phyloP scores from a whole-genome alignment of 1,140 invertebrate species.

The Pachyrhynchus sulphureomaculatus region DNA sequence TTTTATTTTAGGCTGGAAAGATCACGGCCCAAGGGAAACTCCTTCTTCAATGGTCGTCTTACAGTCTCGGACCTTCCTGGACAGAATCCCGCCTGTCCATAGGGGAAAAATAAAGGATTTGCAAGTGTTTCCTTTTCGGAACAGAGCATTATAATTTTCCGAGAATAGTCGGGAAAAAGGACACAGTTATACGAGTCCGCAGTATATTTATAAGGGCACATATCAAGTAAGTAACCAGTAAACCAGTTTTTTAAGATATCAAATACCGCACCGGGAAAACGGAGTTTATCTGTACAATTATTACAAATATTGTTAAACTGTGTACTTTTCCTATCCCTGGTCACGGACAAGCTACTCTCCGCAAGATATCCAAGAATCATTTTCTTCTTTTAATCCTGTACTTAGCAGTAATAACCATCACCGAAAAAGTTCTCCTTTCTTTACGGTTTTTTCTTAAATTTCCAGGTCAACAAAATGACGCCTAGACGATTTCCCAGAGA shows the following conservation, averaged over 20 bases:
- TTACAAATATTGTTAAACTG: too few species aligned
- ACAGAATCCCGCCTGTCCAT: slow-evolving; percentile 56
- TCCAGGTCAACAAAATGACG: slow-evolving; percentile 92
- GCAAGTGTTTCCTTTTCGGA: slow-evolving; percentile 98
- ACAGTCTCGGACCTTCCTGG: slow-evolving; percentile 73
- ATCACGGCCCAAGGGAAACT: slow-evolving; percentile 97
- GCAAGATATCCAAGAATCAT: too few species aligned
- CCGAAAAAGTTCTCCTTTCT: too few species aligned
- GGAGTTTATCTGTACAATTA: too few species aligned
- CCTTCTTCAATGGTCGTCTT: slow-evolving; percentile 85
- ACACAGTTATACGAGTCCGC: slow-evolving; percentile 92
- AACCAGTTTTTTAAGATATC: neutral
- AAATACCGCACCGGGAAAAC: too few species aligned
- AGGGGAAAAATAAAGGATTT: slow-evolving; percentile 82
- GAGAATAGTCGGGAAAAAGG: slow-evolving; percentile 91
- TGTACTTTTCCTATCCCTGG: too few species aligned
- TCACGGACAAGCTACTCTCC: too few species aligned
- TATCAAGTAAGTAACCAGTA: slow-evolving; percentile 75
- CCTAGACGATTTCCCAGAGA: slow-evolving; percentile 69
- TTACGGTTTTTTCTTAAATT: neutral
- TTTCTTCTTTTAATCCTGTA: too few species aligned
- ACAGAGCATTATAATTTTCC: slow-evolving; percentile 96
- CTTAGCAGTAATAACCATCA: too few species aligned
- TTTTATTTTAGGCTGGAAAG: slow-evolving; percentile 74
- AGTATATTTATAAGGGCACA: slow-evolving; percentile 96